Conservation (phyloP, 1,140 invertebrate species). For the Cotesia typhae region DNA sequence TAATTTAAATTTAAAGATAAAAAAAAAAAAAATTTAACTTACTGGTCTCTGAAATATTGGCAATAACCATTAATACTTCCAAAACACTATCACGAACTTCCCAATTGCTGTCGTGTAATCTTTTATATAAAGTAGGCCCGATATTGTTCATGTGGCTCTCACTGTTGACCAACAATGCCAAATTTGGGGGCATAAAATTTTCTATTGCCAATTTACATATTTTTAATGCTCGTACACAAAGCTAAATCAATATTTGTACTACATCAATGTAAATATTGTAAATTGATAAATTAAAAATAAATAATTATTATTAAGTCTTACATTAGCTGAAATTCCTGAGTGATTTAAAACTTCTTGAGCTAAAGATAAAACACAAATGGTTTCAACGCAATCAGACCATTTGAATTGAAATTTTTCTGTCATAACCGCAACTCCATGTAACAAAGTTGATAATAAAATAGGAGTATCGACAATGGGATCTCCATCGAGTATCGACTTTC, state of each 20-base stretch:
- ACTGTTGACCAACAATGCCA: constrained; percentile 75
- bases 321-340: constrained; percentile 65
- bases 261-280: neutral
- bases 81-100: constrained; percentile 78
- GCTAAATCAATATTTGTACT: constrained; percentile 58
- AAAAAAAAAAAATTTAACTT: constrained; percentile 50
- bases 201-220: constrained; percentile 74
- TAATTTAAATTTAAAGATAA: neutral
- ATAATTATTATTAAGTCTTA: constrained; percentile 45
- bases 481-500: constrained; percentile 57
- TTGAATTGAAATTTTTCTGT: constrained; percentile 76
- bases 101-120: constrained; percentile 77
- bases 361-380: constrained; percentile 69
- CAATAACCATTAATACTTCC: constrained; percentile 75
- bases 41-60: constrained; percentile 75
- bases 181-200: constrained; percentile 78
- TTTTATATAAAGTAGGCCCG: constrained; percentile 72
- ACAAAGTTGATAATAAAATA: constrained; percentile 67
- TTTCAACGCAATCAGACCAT: constrained; percentile 78
- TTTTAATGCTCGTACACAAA: constrained; percentile 74
- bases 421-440: constrained; percentile 71
- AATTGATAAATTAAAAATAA: constrained; percentile 22
- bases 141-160: constrained; percentile 73
- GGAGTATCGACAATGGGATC: constrained; percentile 61
- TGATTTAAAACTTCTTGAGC: constrained; percentile 68